Conservation (phyloP, 1,140 invertebrate species). For the Solenopsis fugax region DNA sequence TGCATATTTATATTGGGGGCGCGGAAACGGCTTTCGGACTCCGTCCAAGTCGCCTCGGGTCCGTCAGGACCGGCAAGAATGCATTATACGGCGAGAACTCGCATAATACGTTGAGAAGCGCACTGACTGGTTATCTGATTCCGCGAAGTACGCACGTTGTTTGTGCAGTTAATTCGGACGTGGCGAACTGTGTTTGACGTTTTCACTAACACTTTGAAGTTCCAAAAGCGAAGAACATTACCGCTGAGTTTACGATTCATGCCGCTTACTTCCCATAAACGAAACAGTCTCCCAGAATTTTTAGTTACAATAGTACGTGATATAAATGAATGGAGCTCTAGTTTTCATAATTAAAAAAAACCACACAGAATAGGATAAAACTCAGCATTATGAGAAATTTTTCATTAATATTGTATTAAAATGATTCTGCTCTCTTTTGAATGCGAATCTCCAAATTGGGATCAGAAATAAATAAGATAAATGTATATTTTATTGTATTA, state of each 20-base stretch:
- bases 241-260: not conserved
- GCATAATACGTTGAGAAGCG: slow-evolving; percentile 6
- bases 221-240: slow-evolving; percentile 7
- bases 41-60: not conserved
- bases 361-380: no score
- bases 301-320: no score
- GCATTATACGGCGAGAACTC: not conserved
- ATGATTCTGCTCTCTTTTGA: no score
- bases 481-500: no score
- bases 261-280: not conserved
- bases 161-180: slow-evolving; percentile 13
- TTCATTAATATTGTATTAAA: no score
- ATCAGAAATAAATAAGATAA: no score
- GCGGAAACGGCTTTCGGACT: not conserved
- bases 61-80: not conserved
- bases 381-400: no score
- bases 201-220: slow-evolving; percentile 11
- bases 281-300: not conserved
- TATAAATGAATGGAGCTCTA: no score
- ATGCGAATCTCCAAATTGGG: no score
- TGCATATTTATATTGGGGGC: slow-evolving; percentile 26
- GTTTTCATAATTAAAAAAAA: no score
- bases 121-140: slow-evolving; percentile 20
- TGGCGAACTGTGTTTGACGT: slow-evolving; percentile 19
- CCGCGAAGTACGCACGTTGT: slow-evolving; percentile 15